These are phyloP conservation scores for Lordiphosa stackelbergi DNA, from an alignment of 1,140 invertebrate species.

Conservation along the genomic window DNA sequence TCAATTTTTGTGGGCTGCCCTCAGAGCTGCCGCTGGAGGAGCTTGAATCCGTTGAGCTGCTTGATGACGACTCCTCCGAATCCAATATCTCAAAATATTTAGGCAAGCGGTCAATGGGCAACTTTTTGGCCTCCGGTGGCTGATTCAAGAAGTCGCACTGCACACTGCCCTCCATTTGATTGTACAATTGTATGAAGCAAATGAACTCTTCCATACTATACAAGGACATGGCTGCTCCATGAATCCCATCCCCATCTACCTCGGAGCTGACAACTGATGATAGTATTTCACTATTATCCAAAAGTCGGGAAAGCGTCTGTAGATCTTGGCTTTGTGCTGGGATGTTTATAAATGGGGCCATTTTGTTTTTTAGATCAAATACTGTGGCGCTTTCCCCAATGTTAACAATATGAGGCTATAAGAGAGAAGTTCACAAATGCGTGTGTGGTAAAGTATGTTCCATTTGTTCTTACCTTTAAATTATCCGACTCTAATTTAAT, in stretches of 20 bases:
- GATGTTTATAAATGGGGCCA: conserved; percentile 12
- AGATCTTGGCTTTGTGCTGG: conserved; percentile 15
- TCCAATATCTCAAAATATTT: too few relatives aligned
- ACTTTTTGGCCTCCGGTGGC: neutral
- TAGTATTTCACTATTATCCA: conserved; percentile 10
- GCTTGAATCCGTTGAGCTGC: too few relatives aligned
- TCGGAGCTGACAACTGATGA: conserved; percentile 2
- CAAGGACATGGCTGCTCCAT: conserved; percentile 24
- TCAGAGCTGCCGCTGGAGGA: too few relatives aligned
- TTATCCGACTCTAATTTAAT: conserved; percentile 13
- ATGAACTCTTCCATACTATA: conserved; percentile 15
- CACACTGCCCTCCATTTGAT: conserved; percentile 14
- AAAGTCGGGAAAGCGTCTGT: conserved; percentile 9
- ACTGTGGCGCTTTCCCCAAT: conserved; percentile 16
- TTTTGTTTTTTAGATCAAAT: conserved; percentile 10
- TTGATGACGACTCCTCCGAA: too few relatives aligned
- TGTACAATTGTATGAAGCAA: conserved; percentile 31
- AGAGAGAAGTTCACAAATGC: neutral
- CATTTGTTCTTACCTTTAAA: conserved; percentile 5
- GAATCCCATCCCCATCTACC: conserved; percentile 1
- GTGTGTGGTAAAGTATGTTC: neutral
- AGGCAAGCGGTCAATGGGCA: too few relatives aligned
- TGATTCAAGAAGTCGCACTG: conserved; percentile 21
- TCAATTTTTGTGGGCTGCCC: too few relatives aligned
- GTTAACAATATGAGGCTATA: conserved; percentile 13